Evolutionary conservation across 2,888 invertebrate species (phyloP), one percentile per base, ranked within the genome.

Genomic region (Cheilosia grossa): DNA sequence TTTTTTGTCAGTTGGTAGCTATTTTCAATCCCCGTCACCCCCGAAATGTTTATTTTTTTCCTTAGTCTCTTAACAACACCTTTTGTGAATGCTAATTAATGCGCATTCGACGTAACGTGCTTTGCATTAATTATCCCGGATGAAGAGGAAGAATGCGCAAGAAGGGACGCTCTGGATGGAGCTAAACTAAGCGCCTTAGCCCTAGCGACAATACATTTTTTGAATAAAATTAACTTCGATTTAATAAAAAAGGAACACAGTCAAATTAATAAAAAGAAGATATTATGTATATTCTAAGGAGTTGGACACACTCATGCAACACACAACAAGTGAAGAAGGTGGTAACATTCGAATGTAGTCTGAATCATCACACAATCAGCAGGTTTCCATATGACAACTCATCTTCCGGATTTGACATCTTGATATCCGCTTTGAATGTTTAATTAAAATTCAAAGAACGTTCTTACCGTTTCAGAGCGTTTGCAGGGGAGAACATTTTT

Each of bases 331-430:
- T 4, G 30, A 53, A 59, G 56, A 72, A 72, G 64, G 66, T 56
- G 78, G 58, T 58, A 66, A 42, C 58, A 33, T 13, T 44, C 72
- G 61, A 81, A 85, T 85, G 81, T 75, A 67, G 54, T 42, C 72
- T 85, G 85, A 85, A 81, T 81, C 85, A 85, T 75, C 80, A 64
- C 51, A 51, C 64, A 63, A 80, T 85, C 81, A 66, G 63, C 72
- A 81, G 85, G 81, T 81, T 80, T 67, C 73, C 74, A 73, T 79
- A 74, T 70, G 82, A 83, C 85, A 85, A 81, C 56, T 75, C 70
- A 70, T 85, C 81, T 85, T 81, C 85, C 85, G 81, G 81, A 85
- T 81, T 51, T 72, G 85, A 85, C 85, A 81, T 85, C 81, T 85
- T 85, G 85, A 85, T 85, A 85, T 85, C 85, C 85, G 85, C 85